Evolutionary conservation across 1,140 invertebrate species (phyloP), one percentile per base, ranked within the genome.

Genomic region (Sinonovacula constricta): DNA sequence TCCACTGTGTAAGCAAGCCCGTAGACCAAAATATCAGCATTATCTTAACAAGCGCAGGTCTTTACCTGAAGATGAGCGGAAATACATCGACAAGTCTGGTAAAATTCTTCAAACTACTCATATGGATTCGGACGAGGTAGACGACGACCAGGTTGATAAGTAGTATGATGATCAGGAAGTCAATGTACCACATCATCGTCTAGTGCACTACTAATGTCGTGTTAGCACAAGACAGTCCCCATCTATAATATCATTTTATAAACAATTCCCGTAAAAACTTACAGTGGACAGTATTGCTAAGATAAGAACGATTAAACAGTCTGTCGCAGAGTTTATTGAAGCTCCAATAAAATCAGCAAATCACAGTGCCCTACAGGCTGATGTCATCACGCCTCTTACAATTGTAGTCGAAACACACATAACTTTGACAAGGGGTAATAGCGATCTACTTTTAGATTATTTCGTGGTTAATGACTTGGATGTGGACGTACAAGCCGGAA

Each of bases 381-480:
- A 45, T 45, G 39, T 7, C 7, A 18, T 45, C 4, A 63, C 60
- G 3, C 60, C 60, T 7, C 30, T 63, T 26, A 7, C 22, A 36
- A 66, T 70, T 30, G 67, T 45, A 10, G 39, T 7, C 51, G 74
- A 70, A 34, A 74, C 60, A 10, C 26, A 57, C 7, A 62, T 68
- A n/a, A 62, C 45, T 24, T 33, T 71, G 18, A 26, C 54, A 18
- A 31, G 67, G 15, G 18, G 18, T 45, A 18, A 45, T 18, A 45
- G 18, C 7, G 39, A 45, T 18, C 18, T 45, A 18, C 39, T 14
- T 12, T 49, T 81, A 10, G 67, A 77, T 18, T 72, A 59, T 1
- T 39, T 81, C 18, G 66, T 81, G 2, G 75, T 81, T 45, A 45
- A 71, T 34, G 45, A 78, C 15, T 49, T 81, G 22, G 74, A 78